Conservation (phyloP, 1,140 invertebrate genomes). For the Ips nitidus region DNA sequence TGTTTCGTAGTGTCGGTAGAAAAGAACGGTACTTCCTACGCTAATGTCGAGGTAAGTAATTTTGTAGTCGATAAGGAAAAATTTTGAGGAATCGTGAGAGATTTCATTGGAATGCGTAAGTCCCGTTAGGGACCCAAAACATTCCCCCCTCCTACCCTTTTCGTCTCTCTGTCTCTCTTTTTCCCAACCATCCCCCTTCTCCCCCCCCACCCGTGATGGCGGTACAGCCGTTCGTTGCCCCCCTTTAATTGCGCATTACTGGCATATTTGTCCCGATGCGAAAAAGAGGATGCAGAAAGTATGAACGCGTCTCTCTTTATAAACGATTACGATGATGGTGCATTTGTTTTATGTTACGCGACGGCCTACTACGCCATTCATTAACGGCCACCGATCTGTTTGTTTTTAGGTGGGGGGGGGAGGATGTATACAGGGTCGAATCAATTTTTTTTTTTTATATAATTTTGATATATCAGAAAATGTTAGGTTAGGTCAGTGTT, state of each 20-base stretch:
- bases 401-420: background rate
- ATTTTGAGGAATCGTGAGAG: slow-evolving; percentile 32
- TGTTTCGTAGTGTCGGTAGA: too few species aligned
- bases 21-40: background rate
- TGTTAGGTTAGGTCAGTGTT: too few species aligned
- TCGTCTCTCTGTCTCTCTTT: background rate
- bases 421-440: too few species aligned
- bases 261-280: slow-evolving; percentile 34
- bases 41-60: too few species aligned
- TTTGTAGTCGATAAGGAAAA: background rate
- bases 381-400: slow-evolving; percentile 17
- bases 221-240: slow-evolving; percentile 25
- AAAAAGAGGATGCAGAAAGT: slow-evolving; percentile 19
- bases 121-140: slow-evolving; percentile 42
- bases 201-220: too few species aligned
- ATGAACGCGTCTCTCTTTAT: slow-evolving; percentile 25
- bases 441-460: too few species aligned
- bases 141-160: slow-evolving; percentile 28
- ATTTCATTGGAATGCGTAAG: slow-evolving; percentile 41
- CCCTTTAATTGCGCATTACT: slow-evolving; percentile 43
- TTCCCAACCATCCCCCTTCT: background rate
- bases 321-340: slow-evolving; percentile 29
- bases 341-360: slow-evolving; percentile 32
- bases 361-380: slow-evolving; percentile 35
- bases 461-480: too few species aligned